Base-by-base conservation (phyloP, 2,888 invertebrate species). In the Cryptocephalus moraei region DNA sequence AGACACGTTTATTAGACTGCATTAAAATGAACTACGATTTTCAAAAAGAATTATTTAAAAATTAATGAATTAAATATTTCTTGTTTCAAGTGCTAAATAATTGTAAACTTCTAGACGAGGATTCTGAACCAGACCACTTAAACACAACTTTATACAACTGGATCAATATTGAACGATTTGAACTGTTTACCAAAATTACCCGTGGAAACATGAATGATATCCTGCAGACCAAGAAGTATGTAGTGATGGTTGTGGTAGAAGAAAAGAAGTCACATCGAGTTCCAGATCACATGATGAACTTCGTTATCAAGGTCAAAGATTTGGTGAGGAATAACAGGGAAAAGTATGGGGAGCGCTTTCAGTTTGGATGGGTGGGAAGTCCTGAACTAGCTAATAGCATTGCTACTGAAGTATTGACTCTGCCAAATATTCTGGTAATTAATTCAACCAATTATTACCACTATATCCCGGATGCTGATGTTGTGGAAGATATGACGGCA, bases 311-410 rank as follows among this genome's bases (percentile, higher is more conserved):
- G 84, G 79, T 91, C 8, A 86, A 91, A 33, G 39, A 46, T 44
- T 32, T 49, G 44, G 54, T 45, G 9, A 54, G 47, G 4, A 79
- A 76, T 52, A 80, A 86, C 64, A 80, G 88, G 49, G 79, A 83
- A 33, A 84, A 85, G 55, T 89, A 88, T 59, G 91, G 91, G 63
- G 78, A 80, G 69, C 72, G 78, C 56, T 91, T 69, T 43, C 94
- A 96, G 71, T 97, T 97, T 74, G 93, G 94, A 33, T 97, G 95
- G 95, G 82, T 91, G 69, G 91, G 89, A 1, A 86, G 82, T 54
- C 84, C 89, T 4, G 91, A 91, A 46, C 75, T 96, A 52, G 92
- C 92, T 8, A 95, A 94, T 73, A 91, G 89, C 48, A 92, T 97
- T 61, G 92, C 91, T 10, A 89, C 96, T 87, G 82, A 51, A 39